Conservation (phyloP, 2,888 invertebrate genomes). For the Cantharis nigra region DNA sequence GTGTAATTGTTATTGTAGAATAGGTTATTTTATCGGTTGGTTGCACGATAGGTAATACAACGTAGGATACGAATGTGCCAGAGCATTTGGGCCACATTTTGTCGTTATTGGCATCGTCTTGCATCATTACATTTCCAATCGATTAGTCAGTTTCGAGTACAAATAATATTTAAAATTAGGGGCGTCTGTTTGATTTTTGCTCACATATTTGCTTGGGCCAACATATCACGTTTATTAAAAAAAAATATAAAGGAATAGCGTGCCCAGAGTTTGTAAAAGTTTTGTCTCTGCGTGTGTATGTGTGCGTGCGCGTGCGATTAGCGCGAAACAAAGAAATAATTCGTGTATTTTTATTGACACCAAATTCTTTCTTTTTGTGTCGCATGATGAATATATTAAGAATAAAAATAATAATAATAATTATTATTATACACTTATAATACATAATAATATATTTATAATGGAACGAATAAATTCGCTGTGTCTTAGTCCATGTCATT, state of each 20-base stretch:
- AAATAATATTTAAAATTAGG: conserved; percentile 65
- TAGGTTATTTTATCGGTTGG: not conserved
- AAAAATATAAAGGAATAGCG: not conserved
- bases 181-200: conserved; percentile 37
- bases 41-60: not conserved
- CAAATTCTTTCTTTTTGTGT: conserved; percentile 43
- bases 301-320: not conserved
- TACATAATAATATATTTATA: conserved; percentile 30
- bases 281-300: not conserved
- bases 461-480: conserved; percentile 55
- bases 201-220: conserved; percentile 36
- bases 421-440: conserved; percentile 19
- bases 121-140: conserved; percentile 55
- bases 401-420: conserved; percentile 26
- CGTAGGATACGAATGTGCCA: not conserved
- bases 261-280: not conserved
- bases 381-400: conserved; percentile 36
- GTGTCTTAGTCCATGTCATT: conserved; percentile 59
- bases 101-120: conserved; percentile 31
- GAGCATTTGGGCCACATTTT: conserved; percentile 25
- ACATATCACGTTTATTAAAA: conserved; percentile 37
- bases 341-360: conserved; percentile 42
- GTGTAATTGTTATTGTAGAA: conserved; percentile 37
- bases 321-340: not conserved
- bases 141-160: conserved; percentile 83